Conservation (phyloP, 64 coral and sea anemone species). For the Porites lutea region DNA sequence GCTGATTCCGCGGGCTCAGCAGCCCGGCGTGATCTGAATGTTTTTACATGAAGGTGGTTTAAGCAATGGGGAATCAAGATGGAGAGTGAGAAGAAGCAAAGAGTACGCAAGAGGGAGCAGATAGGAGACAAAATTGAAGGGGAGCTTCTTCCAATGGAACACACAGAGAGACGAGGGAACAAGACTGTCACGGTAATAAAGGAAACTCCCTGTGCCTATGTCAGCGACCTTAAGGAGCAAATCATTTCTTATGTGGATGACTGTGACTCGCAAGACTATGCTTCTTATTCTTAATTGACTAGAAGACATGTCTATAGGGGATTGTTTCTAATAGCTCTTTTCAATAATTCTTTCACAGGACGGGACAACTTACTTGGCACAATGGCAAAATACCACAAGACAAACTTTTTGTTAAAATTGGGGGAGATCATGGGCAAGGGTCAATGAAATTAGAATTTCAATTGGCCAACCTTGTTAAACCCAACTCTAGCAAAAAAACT, state of each 20-base stretch:
- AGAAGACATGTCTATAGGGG: background rate
- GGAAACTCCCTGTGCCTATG: background rate
- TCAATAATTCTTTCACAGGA: background rate
- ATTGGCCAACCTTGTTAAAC: slow-evolving; percentile 38
- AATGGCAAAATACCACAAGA: slow-evolving; percentile 37
- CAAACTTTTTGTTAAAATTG: slow-evolving; percentile 44
- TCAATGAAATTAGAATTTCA: slow-evolving; percentile 35
- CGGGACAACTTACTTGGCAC: slow-evolving; percentile 27
- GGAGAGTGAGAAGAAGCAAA: too few species aligned
- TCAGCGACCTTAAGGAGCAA: slow-evolving; percentile 1
- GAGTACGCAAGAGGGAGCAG: too few species aligned
- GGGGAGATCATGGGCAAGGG: slow-evolving; percentile 42
- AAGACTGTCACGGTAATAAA: slow-evolving; percentile 3
- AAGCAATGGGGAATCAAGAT: too few species aligned
- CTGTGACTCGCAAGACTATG: background rate
- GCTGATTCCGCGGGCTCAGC: too few species aligned
- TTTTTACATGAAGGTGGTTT: too few species aligned
- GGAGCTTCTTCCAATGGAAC: too few species aligned
- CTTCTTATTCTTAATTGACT: background rate
- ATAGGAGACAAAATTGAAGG: too few species aligned
- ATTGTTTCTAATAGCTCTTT: background rate
- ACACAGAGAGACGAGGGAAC: background rate
- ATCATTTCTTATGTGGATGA: slow-evolving; percentile 7
- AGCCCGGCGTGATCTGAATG: too few species aligned
- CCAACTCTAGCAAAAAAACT: slow-evolving; percentile 44